Percentiles rank a stretch among this genome's conserved stretches.
phyloP scores from a whole-genome alignment of 1,140 invertebrate genomes.

The Heliothis virescens region DNA sequence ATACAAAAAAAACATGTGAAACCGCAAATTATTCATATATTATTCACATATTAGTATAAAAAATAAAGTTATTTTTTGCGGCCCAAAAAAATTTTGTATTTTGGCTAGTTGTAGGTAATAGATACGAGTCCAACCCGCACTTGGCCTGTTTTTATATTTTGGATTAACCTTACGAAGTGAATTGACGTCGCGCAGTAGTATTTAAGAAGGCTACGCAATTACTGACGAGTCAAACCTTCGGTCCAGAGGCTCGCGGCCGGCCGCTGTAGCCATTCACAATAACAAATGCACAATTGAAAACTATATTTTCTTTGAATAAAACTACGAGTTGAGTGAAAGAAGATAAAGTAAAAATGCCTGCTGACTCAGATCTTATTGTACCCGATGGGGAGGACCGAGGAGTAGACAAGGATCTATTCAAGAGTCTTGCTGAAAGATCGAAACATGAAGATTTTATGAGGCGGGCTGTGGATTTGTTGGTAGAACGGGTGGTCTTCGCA shows the following conservation, averaged over 20 bases:
- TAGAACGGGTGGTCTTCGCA: constrained; percentile 91
- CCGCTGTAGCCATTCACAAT: constrained; percentile 60
- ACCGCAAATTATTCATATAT: too few species aligned
- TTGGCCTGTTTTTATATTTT: too few species aligned
- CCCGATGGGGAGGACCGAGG: constrained; percentile 63
- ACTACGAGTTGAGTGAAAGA: constrained; percentile 44
- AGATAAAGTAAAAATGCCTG: constrained; percentile 74
- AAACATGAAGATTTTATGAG: constrained; percentile 91
- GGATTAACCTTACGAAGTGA: constrained; percentile 79
- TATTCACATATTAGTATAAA: too few species aligned
- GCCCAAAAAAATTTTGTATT: too few species aligned
- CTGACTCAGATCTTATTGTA: constrained; percentile 78
- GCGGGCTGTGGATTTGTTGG: constrained; percentile 89
- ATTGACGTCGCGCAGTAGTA: constrained; percentile 74
- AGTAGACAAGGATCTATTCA: constrained; percentile 67
- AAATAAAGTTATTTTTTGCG: too few species aligned
- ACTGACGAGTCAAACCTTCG: constrained; percentile 72
- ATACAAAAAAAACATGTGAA: too few species aligned
- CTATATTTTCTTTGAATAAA: constrained; percentile 55
- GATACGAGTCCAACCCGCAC: too few species aligned
- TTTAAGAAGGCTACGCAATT: constrained; percentile 79
- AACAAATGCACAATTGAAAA: constrained; percentile 58
- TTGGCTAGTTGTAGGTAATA: too few species aligned
- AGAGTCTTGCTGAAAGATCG: constrained; percentile 86
- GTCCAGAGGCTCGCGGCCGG: constrained; percentile 67